These are phyloP conservation scores for Druon quercuslanigerum DNA, from an alignment of 1,140 invertebrate genomes.

Conservation along the genomic window DNA sequence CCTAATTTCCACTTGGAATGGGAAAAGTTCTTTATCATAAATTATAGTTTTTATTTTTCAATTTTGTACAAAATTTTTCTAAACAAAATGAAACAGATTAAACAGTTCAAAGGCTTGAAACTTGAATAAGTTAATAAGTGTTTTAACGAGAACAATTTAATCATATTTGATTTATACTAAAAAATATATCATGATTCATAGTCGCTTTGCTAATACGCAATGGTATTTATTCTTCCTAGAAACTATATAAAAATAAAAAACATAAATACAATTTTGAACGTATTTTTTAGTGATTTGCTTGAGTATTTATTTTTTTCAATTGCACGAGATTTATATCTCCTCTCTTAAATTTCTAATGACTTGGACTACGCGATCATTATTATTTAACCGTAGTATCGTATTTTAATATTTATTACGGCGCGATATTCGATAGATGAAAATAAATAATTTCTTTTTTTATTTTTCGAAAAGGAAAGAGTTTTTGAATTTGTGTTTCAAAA, in stretches of 20 bases:
- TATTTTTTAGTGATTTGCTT: conserved; percentile 31
- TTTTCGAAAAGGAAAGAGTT: no score
- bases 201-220: neutral
- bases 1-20: neutral
- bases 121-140: neutral
- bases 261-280: conserved; percentile 62
- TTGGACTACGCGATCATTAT: neutral
- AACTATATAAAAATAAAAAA: conserved; percentile 75
- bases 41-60: neutral
- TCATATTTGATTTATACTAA: no score
- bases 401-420: no score
- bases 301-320: conserved; percentile 36
- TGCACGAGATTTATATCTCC: conserved; percentile 44
- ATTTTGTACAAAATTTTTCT: neutral
- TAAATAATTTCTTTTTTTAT: no score
- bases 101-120: neutral
- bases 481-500: no score
- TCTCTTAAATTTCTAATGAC: conserved; percentile 22
- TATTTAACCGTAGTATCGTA: neutral
- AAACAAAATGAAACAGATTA: neutral
- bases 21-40: neutral
- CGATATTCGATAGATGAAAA: no score
- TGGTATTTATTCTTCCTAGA: conserved; percentile 56
- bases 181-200: no score
- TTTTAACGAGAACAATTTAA: no score